phyloP scores from a whole-genome alignment of 2,888 invertebrate species.

The Caenorhabditis becei region DNA sequence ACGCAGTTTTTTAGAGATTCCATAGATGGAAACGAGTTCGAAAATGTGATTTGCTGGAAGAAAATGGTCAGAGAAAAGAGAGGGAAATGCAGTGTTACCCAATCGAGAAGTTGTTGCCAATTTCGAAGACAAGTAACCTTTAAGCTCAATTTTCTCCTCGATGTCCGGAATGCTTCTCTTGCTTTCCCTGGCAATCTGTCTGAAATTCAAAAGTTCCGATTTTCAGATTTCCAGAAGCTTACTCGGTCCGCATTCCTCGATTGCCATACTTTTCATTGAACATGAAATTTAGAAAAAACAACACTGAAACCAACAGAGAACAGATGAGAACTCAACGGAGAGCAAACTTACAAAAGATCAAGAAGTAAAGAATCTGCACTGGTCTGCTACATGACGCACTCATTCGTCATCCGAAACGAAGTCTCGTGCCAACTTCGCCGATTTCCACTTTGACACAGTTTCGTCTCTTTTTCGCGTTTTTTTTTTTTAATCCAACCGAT shows the following conservation, averaged over 20 bases:
- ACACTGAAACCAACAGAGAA: conserved; percentile 8
- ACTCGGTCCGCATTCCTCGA: conserved; percentile 11
- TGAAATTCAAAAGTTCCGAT: background rate
- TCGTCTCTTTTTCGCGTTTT: no score
- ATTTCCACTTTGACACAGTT: no score
- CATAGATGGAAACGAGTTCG: conserved; percentile 43
- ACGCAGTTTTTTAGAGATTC: conserved; percentile 35
- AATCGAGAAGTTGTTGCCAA: conserved; percentile 50
- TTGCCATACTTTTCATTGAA: conserved; percentile 22
- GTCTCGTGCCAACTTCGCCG: background rate
- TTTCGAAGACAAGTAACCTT: conserved; percentile 36
- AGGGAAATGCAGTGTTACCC: background rate
- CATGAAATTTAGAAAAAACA: conserved; percentile 20
- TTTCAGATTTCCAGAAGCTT: background rate
- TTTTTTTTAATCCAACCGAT: no score
- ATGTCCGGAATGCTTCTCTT: background rate
- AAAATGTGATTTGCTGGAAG: conserved; percentile 50
- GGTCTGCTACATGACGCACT: conserved; percentile 3
- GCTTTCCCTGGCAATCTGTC: background rate
- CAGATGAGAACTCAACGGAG: no score
- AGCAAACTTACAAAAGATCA: conserved; percentile 22
- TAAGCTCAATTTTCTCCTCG: background rate
- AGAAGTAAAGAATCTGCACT: conserved; percentile 1
- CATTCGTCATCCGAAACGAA: background rate
- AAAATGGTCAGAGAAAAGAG: background rate